phyloP scores from a whole-genome alignment of 2,797 vertebrate species.

The Nannoperca obscura region DNA sequence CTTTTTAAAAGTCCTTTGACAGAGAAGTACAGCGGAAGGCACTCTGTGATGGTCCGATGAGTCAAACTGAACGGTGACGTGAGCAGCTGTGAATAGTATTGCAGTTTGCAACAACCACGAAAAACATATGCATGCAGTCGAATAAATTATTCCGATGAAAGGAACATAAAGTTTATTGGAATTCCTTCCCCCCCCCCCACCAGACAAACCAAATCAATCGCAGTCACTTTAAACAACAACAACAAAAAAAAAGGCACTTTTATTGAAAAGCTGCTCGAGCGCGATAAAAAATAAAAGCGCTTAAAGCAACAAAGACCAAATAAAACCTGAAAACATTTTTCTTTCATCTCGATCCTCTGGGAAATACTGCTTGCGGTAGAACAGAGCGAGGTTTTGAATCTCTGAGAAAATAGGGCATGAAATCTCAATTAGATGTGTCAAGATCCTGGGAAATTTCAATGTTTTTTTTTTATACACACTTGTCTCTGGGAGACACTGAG shows the following conservation, averaged over 20 bases:
- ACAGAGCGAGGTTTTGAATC: slow-evolving; percentile 59
- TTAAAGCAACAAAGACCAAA: slow-evolving; percentile 76
- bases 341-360: slow-evolving; percentile 74
- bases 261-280: slow-evolving; percentile 68
- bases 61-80: slow-evolving; percentile 28
- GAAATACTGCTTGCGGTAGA: slow-evolving; percentile 69
- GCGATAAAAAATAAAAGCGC: slow-evolving; percentile 48
- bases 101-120: slow-evolving; percentile 1
- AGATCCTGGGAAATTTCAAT: slow-evolving; percentile 78
- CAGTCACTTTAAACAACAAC: slow-evolving; percentile 25
- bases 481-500: slow-evolving; percentile 61
- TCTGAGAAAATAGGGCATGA: slow-evolving; percentile 79
- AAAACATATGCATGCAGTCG: slow-evolving; percentile 45
- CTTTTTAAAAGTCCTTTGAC: slow-evolving; percentile 18
- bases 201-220: slow-evolving; percentile 57
- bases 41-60: slow-evolving; percentile 29
- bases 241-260: slow-evolving; percentile 32
- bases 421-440: slow-evolving; percentile 83
- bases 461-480: slow-evolving; percentile 38
- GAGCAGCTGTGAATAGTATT: slow-evolving; percentile 12
- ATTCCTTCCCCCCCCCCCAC: slow-evolving; percentile 31
- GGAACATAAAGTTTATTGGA: slow-evolving; percentile 46
- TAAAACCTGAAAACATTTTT: slow-evolving; percentile 77
- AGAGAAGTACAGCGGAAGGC: slow-evolving; percentile 23
- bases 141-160: slow-evolving; percentile 51